Base-by-base conservation (phyloP, 2,113 vertebrate genomes). In the Charadrius vociferus region DNA sequence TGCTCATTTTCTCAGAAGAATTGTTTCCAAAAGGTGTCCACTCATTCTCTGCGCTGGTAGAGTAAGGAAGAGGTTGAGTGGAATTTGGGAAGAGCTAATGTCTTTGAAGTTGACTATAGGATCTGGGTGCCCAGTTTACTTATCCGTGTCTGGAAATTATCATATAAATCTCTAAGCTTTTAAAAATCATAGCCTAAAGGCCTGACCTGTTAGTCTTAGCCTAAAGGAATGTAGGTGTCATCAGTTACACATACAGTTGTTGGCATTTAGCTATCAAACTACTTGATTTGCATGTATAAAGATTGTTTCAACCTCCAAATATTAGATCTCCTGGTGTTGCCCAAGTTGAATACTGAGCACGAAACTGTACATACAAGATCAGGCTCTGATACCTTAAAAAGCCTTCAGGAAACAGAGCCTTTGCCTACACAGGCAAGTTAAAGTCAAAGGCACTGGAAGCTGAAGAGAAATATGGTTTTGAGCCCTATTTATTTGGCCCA, bases 251-350 rank as follows among this genome's bases (percentile, higher is more conserved):
- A 81, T 68, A 92, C 22, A 80, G 29, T 68, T 81, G 37, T 49
- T 97, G 45, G n/a, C 45, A 79, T 82, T 82, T 85, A 86, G 49
- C 45, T 95, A 74, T 86, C 75, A 92, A 92, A 81, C 65, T 34
- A 24, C n/a, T 70, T 70, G 34, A 92, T 96, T 95, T 93, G 53
- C 70, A 89, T 93, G 20, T 66, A 53, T 61, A 73, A 95, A 91
- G 77, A 87, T 41, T 72, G 58, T 80, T 93, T 84, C 82, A 65
- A 20, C 34, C 22, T 82, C 49, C 62, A 89, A 91, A 85, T 89
- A 84, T n/a, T 68, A 65, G 14, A 87, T 85, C 52, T 88, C 12
- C 29, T 73, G 23, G 7, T 87, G 58, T 50, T 65, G 39, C 34
- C 70, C 4, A 2, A 75, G 80, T 9, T 72, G 24, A 93, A 56